A percentile compares a stretch with the other conserved stretches of the same genome.
These are phyloP conservation scores for Colaptes auratus DNA, from an alignment of 2,113 vertebrate genomes.

Conservation along the genomic window DNA sequence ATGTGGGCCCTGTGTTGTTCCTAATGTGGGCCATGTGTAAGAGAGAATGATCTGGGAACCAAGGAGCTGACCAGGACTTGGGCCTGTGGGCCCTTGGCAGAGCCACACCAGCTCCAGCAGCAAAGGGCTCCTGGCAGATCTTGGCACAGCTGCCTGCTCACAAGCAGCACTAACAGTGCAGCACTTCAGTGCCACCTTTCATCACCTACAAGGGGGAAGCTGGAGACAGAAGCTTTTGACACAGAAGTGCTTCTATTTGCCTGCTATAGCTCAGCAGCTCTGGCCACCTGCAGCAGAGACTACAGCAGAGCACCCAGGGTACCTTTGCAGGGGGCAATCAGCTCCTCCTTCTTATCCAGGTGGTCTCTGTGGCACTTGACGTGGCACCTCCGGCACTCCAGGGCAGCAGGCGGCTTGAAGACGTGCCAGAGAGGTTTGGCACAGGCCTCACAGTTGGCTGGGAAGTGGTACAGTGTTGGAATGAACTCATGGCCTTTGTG, in stretches of 20 bases:
- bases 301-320: neutral
- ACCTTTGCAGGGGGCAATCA: conserved; percentile 99
- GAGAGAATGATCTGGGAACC: neutral
- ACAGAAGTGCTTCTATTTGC: neutral
- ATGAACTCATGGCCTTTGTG: conserved; percentile 99
- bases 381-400: conserved; percentile 96
- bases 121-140: neutral
- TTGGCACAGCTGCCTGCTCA: neutral
- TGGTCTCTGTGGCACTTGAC: conserved; percentile 99
- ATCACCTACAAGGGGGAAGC: neutral
- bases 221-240: neutral
- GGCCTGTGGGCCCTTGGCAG: neutral
- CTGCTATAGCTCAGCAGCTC: neutral
- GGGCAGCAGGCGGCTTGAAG: conserved; percentile 94
- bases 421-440: conserved; percentile 98
- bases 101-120: neutral
- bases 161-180: neutral
- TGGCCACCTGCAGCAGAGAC: neutral
- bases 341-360: conserved; percentile 96
- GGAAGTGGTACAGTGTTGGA: conserved; percentile 97
- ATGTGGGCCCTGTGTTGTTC: neutral
- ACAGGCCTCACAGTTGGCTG: conserved; percentile 97
- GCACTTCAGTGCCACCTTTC: neutral
- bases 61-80: neutral
- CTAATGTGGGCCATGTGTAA: accelerated